phyloP scores from a whole-genome alignment of 2,113 vertebrate species.

The Potamarius usumacintae region DNA sequence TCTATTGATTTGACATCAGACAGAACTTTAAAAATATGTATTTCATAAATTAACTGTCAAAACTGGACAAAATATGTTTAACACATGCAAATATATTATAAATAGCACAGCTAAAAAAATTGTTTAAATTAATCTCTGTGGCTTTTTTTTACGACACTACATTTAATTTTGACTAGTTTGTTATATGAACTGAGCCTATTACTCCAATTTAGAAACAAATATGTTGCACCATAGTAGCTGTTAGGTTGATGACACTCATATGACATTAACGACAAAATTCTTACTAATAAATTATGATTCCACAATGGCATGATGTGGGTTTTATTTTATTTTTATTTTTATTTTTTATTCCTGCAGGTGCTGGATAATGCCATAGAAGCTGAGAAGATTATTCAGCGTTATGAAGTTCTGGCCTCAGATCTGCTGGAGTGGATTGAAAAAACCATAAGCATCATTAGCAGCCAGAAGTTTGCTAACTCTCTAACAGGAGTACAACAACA shows the following conservation, averaged over 20 bases:
- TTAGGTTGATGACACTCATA: not conserved
- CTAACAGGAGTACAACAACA: constrained; percentile 91
- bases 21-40: not conserved
- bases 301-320: not conserved
- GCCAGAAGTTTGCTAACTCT: constrained; percentile 96
- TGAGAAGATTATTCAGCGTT: constrained; percentile 80
- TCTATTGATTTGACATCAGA: not conserved
- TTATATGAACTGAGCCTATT: not conserved
- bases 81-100: not conserved
- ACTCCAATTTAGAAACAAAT: not conserved
- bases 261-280: not conserved
- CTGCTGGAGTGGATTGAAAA: constrained; percentile 91
- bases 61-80: not conserved
- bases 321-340: no score
- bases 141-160: not conserved
- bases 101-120: not conserved
- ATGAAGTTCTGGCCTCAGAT: constrained; percentile 83
- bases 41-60: not conserved
- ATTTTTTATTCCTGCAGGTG: constrained; percentile 71
- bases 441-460: constrained; percentile 85
- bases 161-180: not conserved
- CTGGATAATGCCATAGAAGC: constrained; percentile 89
- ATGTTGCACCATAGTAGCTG: not conserved
- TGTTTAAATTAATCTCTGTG: not conserved
- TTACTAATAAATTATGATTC: not conserved